These are phyloP conservation scores for Drosophila gunungcola DNA, from an alignment of 1,140 invertebrate species.

Conservation along the genomic window DNA sequence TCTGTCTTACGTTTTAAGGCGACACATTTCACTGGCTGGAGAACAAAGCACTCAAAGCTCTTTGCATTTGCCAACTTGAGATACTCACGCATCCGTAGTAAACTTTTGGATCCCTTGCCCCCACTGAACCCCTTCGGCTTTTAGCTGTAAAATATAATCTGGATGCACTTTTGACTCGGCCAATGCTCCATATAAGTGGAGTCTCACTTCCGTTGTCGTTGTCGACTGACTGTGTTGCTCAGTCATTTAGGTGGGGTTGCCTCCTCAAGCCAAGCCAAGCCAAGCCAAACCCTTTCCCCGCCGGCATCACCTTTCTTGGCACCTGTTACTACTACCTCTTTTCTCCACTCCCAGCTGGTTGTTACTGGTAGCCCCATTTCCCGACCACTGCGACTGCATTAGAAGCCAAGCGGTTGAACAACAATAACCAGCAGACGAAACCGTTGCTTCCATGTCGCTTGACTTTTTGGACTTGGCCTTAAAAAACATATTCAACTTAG, in stretches of 20 bases:
- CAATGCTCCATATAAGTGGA: conserved; percentile 50
- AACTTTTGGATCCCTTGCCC: conserved; percentile 29
- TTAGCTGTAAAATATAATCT: conserved; percentile 49
- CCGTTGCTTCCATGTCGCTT: conserved; percentile 25
- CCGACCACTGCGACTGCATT: conserved; percentile 62
- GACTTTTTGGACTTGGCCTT: conserved; percentile 60
- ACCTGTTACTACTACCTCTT: conserved; percentile 28
- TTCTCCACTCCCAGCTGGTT: conserved; percentile 20
- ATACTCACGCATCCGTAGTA: conserved; percentile 14
- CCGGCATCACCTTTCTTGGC: conserved; percentile 5
- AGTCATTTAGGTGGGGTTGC: not conserved
- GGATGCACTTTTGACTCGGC: conserved; percentile 62
- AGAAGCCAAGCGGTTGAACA: conserved; percentile 66
- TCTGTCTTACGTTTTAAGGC: conserved; percentile 1
- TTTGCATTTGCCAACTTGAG: conserved; percentile 5
- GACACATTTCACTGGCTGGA: too few species aligned
- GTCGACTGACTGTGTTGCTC: conserved; percentile 3
- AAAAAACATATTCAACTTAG: conserved; percentile 34
- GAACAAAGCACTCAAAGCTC: conserved; percentile 6
- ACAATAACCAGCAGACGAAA: conserved; percentile 22
- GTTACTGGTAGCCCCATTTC: conserved; percentile 71
- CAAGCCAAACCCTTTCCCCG: not conserved
- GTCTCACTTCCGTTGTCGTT: conserved; percentile 49
- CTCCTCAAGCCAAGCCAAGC: not conserved
- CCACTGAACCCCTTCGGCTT: not conserved